A percentile compares a stretch with the other conserved stretches of the same genome.
phyloP scores from a whole-genome alignment of 2,797 vertebrate species.

The Crypturellus tataupa region DNA sequence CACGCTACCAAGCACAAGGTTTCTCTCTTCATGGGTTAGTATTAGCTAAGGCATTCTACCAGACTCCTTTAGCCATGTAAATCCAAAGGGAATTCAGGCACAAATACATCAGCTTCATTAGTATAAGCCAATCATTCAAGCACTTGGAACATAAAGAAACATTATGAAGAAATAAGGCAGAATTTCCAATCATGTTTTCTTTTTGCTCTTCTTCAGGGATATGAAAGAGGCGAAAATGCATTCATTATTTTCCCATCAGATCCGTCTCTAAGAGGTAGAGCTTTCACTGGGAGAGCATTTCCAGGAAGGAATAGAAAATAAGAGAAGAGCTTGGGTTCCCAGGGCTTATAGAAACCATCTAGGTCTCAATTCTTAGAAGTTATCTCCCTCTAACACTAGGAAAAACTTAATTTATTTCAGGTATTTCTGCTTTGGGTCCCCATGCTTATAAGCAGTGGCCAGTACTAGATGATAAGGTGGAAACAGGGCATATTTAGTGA shows the following conservation, averaged over 20 bases:
- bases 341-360: neutral
- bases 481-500: neutral
- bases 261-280: fast-evolving
- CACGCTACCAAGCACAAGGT: neutral
- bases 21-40: neutral
- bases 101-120: neutral
- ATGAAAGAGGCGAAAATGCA: neutral
- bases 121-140: neutral
- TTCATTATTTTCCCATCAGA: neutral
- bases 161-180: neutral
- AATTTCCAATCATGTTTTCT: neutral
- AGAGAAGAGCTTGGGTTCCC: neutral
- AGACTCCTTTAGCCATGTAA: neutral
- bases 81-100: neutral
- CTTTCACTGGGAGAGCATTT: neutral
- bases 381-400: neutral
- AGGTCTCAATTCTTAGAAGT: neutral
- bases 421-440: neutral
- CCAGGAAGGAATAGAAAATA: neutral
- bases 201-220: neutral
- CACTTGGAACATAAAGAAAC: neutral
- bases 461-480: neutral
- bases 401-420: neutral
- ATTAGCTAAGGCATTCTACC: neutral
- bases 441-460: neutral